Conservation (phyloP, 2,797 vertebrate species). For the Pantherophis vulpinus region DNA sequence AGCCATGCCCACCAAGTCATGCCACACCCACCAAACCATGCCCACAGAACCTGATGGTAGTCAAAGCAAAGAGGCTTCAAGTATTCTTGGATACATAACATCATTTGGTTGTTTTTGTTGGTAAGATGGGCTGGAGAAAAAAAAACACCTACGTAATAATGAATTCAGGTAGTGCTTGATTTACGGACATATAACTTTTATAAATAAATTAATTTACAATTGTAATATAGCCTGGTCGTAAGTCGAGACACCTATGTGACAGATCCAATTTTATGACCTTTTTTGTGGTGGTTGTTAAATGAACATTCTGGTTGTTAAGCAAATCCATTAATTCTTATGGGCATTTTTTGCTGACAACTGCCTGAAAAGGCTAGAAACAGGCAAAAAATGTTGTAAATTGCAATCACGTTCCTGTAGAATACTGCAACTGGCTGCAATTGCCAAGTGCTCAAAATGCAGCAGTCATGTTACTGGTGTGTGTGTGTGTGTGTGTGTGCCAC, state of each 20-base stretch:
- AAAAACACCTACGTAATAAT: neutral
- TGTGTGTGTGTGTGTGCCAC: no score
- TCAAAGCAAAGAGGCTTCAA: conserved; percentile 34
- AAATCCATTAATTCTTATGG: neutral
- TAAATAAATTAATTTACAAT: neutral
- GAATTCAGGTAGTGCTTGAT: neutral
- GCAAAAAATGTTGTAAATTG: neutral
- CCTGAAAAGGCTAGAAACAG: neutral
- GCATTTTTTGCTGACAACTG: neutral
- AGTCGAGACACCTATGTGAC: neutral
- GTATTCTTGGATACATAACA: conserved; percentile 21
- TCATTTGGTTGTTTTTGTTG: neutral
- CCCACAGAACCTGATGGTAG: neutral
- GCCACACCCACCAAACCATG: no score
- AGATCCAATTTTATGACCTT: neutral
- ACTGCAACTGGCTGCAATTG: neutral
- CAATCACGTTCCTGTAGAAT: neutral
- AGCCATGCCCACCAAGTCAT: no score
- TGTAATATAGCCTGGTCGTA: neutral
- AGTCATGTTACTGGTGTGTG: neutral
- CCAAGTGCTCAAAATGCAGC: neutral
- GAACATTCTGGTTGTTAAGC: neutral
- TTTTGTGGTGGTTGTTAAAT: neutral
- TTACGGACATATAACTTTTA: neutral
- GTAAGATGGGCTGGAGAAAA: conserved; percentile 5